Conservation (phyloP, 2,888 invertebrate genomes). For the Listrodromus nycthemerus region DNA sequence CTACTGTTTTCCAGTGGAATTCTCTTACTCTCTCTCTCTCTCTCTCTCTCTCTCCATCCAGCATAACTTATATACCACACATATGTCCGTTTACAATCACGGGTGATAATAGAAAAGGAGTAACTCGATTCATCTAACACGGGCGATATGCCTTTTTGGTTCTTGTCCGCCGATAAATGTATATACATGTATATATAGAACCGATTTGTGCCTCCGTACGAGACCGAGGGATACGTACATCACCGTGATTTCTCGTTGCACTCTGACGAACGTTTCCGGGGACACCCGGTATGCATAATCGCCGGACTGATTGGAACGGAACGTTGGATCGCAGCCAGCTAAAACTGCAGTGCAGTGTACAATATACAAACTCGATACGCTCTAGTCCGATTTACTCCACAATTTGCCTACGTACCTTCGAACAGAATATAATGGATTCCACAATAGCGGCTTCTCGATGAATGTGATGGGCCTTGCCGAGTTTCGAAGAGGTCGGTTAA, state of each 20-base stretch:
- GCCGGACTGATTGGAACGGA: slow-evolving; percentile 63
- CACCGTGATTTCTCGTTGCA: slow-evolving; percentile 43
- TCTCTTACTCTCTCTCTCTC: background rate
- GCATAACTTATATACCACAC: background rate
- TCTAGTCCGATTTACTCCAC: slow-evolving; percentile 10
- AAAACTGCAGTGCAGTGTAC: slow-evolving; percentile 1
- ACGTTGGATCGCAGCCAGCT: slow-evolving; percentile 60
- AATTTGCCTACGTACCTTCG: slow-evolving; percentile 1
- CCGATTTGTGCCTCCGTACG: slow-evolving; percentile 14
- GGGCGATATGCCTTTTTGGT: background rate
- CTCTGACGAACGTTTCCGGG: slow-evolving; percentile 54
- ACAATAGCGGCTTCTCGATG: background rate
- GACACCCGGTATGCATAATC: slow-evolving; percentile 65
- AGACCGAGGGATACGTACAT: slow-evolving; percentile 27
- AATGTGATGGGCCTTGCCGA: background rate
- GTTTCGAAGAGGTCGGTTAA: background rate
- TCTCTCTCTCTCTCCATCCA: background rate
- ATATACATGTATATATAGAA: slow-evolving; percentile 7
- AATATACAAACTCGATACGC: slow-evolving; percentile 14
- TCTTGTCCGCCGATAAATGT: background rate
- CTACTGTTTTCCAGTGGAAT: slow-evolving; percentile 4
- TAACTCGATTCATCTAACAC: background rate
- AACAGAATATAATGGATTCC: background rate
- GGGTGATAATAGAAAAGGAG: background rate
- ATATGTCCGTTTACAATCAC: background rate